phyloP scores from a whole-genome alignment of 2,113 vertebrate genomes.

The Mionectes macconnelli region DNA sequence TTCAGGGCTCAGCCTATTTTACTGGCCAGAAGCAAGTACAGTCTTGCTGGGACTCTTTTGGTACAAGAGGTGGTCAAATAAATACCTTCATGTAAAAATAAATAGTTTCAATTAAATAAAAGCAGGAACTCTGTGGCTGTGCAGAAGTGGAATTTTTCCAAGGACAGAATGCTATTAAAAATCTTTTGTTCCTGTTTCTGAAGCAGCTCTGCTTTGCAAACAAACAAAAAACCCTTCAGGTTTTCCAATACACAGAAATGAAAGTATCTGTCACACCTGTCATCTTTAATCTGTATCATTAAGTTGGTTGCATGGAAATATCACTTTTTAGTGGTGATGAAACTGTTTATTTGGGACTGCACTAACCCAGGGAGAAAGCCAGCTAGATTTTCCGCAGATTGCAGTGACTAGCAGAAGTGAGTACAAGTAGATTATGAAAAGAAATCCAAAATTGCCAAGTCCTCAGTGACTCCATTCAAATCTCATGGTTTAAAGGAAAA shows the following conservation, averaged over 20 bases:
- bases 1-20: not conserved
- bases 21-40: not conserved
- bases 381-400: not conserved
- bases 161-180: not conserved
- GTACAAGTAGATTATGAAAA: not conserved
- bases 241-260: not conserved
- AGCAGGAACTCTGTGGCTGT: not conserved
- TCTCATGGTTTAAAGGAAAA: not conserved
- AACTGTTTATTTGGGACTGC: not conserved
- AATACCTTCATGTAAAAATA: not conserved
- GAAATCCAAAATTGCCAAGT: constrained; percentile 1
- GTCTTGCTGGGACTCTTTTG: not conserved
- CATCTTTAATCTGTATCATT: not conserved
- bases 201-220: not conserved
- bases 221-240: not conserved
- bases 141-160: not conserved
- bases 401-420: not conserved
- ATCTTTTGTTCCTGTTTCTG: not conserved
- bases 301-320: constrained; percentile 14
- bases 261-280: constrained; percentile 1
- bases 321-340: not conserved
- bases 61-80: not conserved
- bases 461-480: not conserved
- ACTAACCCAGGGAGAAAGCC: not conserved
- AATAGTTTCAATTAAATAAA: constrained; percentile 25